phyloP scores from a whole-genome alignment of 2,113 vertebrate species.

The Girardinichthys multiradiatus region DNA sequence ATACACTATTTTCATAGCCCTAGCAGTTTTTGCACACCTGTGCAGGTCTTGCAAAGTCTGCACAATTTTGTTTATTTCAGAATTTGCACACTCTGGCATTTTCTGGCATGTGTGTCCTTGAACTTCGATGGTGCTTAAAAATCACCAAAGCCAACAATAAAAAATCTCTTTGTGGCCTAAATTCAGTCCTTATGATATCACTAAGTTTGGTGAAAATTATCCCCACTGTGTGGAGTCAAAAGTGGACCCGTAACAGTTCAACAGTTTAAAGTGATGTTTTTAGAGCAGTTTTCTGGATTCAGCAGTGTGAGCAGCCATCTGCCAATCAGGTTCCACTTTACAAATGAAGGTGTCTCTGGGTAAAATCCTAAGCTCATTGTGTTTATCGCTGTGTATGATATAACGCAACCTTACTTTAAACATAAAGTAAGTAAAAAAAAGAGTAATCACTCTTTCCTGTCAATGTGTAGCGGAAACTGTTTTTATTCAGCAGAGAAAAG shows the following conservation, averaged over 20 bases:
- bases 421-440: too few relatives aligned
- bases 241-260: background rate
- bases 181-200: slow-evolving; percentile 11
- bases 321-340: background rate
- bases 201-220: background rate
- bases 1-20: slow-evolving; percentile 22
- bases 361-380: background rate
- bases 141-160: background rate
- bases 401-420: background rate
- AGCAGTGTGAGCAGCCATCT: background rate
- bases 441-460: background rate
- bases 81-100: slow-evolving; percentile 40
- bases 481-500: background rate
- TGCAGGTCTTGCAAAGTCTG: slow-evolving; percentile 40
- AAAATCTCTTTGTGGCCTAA: slow-evolving; percentile 8
- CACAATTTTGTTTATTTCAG: slow-evolving; percentile 32
- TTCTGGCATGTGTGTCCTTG: slow-evolving; percentile 20
- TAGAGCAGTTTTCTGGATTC: background rate
- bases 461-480: background rate
- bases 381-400: background rate
- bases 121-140: background rate
- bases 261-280: background rate
- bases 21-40: slow-evolving; percentile 47
- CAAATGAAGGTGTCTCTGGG: background rate
- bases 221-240: background rate